Evolutionary conservation across 1,140 invertebrate genomes (phyloP).

Genomic region (Drosophila nigromelanica): DNA sequence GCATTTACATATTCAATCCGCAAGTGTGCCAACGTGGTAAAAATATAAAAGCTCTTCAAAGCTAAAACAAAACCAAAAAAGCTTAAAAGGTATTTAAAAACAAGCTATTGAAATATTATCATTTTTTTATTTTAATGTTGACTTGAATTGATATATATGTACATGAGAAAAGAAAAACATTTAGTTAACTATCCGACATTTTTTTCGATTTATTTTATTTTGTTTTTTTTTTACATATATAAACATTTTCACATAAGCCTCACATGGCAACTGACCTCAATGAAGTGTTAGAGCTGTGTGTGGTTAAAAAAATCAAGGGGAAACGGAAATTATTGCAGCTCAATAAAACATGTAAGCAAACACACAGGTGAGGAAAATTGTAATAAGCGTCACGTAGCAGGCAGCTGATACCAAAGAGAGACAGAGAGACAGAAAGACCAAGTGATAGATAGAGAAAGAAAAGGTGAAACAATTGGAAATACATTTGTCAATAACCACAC

Average conservation of each 20-base stretch:
- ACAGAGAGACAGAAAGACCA: neutral
- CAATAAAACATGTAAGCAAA: slow-evolving; percentile 60
- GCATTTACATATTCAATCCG: slow-evolving; percentile 55
- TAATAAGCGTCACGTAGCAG: slow-evolving; percentile 61
- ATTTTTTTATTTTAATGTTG: neutral
- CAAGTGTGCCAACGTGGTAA: slow-evolving; percentile 25
- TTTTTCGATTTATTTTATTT: neutral
- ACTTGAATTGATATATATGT: neutral
- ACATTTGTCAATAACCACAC: slow-evolving; percentile 77
- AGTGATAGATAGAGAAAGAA: slow-evolving; percentile 15
- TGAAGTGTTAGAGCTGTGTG: slow-evolving; percentile 46
- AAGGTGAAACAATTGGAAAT: slow-evolving; percentile 70
- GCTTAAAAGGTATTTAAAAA: neutral
- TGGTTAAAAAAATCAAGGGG: slow-evolving; percentile 9
- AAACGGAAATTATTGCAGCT: slow-evolving; percentile 63
- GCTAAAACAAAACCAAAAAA: slow-evolving; percentile 4
- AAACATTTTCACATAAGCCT: slow-evolving; percentile 30
- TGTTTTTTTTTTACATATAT: slow-evolving; percentile 8
- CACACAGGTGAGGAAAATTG: slow-evolving; percentile 39
- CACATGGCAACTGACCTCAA: slow-evolving; percentile 50
- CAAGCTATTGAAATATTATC: slow-evolving; percentile 2
- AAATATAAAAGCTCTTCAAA: neutral
- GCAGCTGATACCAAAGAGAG: slow-evolving; percentile 7
- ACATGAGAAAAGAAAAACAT: neutral
- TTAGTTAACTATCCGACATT: neutral